Evolutionary conservation across 2,113 vertebrate species (phyloP), one percentile per base, ranked within the genome.

Genomic region (Thamnophis sirtalis): DNA sequence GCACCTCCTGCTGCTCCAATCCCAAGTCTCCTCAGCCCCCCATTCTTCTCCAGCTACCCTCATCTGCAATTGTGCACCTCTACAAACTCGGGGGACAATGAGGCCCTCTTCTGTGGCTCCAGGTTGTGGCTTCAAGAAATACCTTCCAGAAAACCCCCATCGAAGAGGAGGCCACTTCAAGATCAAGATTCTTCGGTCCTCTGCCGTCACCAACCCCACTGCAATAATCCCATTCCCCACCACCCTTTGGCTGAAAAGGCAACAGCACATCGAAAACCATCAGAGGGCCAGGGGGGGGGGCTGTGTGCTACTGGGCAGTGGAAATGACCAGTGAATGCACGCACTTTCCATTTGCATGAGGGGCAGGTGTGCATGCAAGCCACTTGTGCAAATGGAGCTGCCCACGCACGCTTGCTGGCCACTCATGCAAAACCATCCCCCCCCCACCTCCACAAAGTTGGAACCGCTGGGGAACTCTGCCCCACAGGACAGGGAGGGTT

Each of bases 281-380:
- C 13, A 68, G 58, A 63, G 26, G 58, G 58, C 58, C 9, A 1
- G 4, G 55, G 11, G 58, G 58, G 24, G 24, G n/a, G n/a, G n/a
- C n/a, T n/a, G n/a, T 60, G 9, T 60, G 26, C 58, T 10, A 60
- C 26, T 10, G 24, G 58, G 58, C 58, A 0, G 58, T 26, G 24
- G 3, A 60, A 28, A 60, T 60, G 24, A 3, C 24, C 3, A 0
- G 9, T 0, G 24, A 28, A 1, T 0, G 9, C 9, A 10, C 9
- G 1, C 58, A 4, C 6, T 21, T 21, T 56, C 55, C 1, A 28
- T 60, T 60, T 28, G 58, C 3, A 0, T 1, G 58, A 60, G 24
- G 58, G 9, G 58, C 58, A 60, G 58, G 58, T 60, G 26, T 1
- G 24, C 9, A 4, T 60, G 24, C 58, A 60, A 10, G 26, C 24